phyloP scores from a whole-genome alignment of 2,113 vertebrate species.

The Craseonycteris thonglongyai region DNA sequence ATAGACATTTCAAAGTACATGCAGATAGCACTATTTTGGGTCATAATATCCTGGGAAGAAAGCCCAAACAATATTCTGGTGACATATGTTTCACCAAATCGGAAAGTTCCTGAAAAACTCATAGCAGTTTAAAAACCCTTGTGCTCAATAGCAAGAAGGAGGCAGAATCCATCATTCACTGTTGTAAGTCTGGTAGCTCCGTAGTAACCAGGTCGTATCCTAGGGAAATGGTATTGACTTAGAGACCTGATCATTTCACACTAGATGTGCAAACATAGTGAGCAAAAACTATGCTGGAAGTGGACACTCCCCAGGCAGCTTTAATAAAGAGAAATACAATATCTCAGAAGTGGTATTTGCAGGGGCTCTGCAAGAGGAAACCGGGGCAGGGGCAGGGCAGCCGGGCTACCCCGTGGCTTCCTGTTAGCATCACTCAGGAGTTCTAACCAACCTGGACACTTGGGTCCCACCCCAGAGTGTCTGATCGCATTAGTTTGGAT shows the following conservation, averaged over 20 bases:
- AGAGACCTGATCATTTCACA: neutral
- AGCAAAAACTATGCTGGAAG: neutral
- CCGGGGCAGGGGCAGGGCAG: no score
- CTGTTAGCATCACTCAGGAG: neutral
- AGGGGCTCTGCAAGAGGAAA: constrained; percentile 42
- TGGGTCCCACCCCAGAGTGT: neutral
- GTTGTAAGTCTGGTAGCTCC: no score
- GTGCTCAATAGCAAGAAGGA: neutral
- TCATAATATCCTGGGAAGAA: neutral
- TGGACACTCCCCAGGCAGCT: no score
- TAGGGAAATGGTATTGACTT: neutral
- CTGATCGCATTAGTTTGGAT: neutral
- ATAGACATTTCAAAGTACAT: neutral
- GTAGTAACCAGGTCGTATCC: neutral
- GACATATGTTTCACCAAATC: neutral
- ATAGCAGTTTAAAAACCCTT: neutral
- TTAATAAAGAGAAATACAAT: constrained; percentile 49
- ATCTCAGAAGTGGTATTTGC: constrained; percentile 65
- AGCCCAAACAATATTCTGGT: neutral
- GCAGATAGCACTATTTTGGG: neutral
- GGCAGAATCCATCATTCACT: neutral
- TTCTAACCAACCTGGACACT: no score
- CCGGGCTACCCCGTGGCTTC: accelerated
- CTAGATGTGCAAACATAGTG: no score
- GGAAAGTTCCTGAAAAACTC: neutral